A percentile compares a stretch with the other conserved stretches of the same genome.
Evolutionary conservation across 2,797 vertebrate species (phyloP).

Genomic region (Pipistrellus pygmaeus): DNA sequence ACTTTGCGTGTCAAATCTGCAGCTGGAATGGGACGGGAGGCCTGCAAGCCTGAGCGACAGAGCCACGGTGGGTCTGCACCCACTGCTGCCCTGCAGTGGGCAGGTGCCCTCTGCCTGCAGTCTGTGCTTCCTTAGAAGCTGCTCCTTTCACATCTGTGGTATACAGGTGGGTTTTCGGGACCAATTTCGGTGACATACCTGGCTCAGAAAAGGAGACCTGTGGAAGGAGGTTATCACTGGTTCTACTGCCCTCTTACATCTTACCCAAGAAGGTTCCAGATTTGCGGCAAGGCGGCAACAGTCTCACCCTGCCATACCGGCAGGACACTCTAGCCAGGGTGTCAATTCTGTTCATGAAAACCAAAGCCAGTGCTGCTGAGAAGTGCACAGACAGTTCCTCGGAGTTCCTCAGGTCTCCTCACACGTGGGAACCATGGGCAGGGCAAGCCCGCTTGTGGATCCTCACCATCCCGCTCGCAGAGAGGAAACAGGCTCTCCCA

Average conservation of each 20-base stretch:
- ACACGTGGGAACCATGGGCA: background rate
- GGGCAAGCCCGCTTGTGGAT: background rate
- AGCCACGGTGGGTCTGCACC: background rate
- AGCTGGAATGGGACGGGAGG: background rate
- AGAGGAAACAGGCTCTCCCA: background rate
- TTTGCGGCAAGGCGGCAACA: background rate
- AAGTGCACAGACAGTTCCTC: background rate
- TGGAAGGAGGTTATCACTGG: background rate
- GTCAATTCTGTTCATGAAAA: background rate
- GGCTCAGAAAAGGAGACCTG: background rate
- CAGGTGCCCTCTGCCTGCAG: background rate
- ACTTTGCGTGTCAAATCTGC: background rate
- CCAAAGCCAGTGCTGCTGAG: background rate
- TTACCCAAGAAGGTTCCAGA: background rate
- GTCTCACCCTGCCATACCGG: background rate
- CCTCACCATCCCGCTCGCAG: background rate
- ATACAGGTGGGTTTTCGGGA: background rate
- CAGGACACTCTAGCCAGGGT: background rate
- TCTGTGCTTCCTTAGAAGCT: background rate
- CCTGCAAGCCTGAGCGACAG: background rate
- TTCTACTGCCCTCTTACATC: background rate
- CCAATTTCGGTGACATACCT: background rate
- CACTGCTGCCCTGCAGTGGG: background rate
- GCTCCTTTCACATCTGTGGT: background rate
- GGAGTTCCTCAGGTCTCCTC: background rate